Evolutionary conservation across 2,113 vertebrate genomes (phyloP).

Genomic region (Thalassarche chlororhynchos): DNA sequence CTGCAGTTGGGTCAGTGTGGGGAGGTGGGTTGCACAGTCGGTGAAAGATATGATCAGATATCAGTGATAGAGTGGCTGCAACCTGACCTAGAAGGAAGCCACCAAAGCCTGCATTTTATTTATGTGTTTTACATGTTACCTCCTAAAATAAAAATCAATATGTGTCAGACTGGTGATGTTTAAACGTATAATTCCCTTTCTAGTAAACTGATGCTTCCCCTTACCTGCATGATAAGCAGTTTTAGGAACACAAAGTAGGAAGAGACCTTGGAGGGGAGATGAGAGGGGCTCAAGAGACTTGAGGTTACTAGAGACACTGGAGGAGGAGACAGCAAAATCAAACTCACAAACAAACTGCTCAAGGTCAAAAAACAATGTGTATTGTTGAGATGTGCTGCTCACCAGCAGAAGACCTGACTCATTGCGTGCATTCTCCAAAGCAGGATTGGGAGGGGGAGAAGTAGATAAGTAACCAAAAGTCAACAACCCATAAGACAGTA

Average conservation of each 20-base stretch:
- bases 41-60: neutral
- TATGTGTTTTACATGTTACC: neutral
- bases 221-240: neutral
- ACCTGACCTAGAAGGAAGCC: neutral
- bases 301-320: neutral
- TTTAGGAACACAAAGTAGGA: neutral
- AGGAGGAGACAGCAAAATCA: neutral
- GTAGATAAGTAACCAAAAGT: neutral
- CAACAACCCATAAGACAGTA: neutral
- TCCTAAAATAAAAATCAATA: conserved; percentile 15
- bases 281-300: neutral
- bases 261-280: neutral
- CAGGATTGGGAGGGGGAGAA: neutral
- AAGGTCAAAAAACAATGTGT: neutral
- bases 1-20: too few species aligned
- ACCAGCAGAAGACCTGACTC: neutral
- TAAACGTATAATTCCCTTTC: conserved; percentile 6
- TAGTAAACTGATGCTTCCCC: neutral
- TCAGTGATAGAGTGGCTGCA: neutral
- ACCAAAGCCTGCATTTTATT: neutral
- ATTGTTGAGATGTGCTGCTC: neutral
- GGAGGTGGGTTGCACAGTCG: neutral
- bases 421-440: neutral
- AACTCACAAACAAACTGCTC: neutral
- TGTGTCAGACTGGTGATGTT: neutral